phyloP scores from a whole-genome alignment of 2,888 invertebrate species.

The Rhodophaea formosa region DNA sequence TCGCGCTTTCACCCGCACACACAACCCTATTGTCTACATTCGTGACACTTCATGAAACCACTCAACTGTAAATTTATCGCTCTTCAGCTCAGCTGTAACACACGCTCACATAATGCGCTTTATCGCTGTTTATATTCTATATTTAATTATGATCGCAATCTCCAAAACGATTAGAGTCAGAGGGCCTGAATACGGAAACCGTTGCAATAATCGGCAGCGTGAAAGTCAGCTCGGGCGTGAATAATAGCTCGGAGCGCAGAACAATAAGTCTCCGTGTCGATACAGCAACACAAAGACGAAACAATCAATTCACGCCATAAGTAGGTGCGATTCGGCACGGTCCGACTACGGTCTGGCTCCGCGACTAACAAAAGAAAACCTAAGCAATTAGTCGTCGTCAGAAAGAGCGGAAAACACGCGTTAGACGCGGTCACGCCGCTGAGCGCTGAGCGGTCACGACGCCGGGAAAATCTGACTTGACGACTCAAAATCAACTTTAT shows the following conservation, averaged over 20 bases:
- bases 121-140: conserved; percentile 24
- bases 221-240: conserved; percentile 73
- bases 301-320: conserved; percentile 80
- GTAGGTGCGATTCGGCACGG: conserved; percentile 79
- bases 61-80: conserved; percentile 60
- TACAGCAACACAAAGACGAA: conserved; percentile 77
- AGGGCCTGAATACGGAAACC: conserved; percentile 64
- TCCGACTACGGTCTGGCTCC: conserved; percentile 70
- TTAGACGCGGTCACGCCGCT: conserved; percentile 75
- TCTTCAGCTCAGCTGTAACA: conserved; percentile 45
- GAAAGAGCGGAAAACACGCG: conserved; percentile 80
- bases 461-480: conserved; percentile 29
- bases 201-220: conserved; percentile 70
- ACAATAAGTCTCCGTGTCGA: conserved; percentile 78
- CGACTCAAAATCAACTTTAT: conserved; percentile 38
- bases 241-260: conserved; percentile 69
- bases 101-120: conserved; percentile 27
- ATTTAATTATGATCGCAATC: conserved; percentile 32
- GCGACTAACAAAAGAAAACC: conserved; percentile 81
- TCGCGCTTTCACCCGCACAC: conserved; percentile 43
- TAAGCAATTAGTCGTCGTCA: conserved; percentile 81
- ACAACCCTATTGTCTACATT: conserved; percentile 70
- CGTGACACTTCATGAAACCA: conserved; percentile 71
- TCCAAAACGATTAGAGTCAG: conserved; percentile 33
- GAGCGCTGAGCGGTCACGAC: conserved; percentile 57